Conservation (phyloP, 2,113 vertebrate species). For the Sterrhoptilus dennistouni region DNA sequence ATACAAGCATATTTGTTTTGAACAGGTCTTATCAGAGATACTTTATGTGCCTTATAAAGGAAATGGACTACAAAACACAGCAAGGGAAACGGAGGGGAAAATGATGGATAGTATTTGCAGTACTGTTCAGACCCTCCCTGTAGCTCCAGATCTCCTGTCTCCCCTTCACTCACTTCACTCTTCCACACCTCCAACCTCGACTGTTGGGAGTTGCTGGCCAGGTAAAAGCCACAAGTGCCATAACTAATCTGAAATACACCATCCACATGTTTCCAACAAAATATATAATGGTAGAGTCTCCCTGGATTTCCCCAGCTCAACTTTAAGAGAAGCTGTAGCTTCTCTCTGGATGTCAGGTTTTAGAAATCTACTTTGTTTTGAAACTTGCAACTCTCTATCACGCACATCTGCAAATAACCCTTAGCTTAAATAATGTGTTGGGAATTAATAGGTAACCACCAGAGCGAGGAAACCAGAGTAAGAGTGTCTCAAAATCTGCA, state of each 20-base stretch:
- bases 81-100: not conserved
- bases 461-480: not conserved
- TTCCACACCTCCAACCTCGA: not conserved
- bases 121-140: not conserved
- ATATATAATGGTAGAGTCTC: not conserved
- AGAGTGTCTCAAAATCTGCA: not conserved
- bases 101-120: not conserved
- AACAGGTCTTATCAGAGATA: not conserved
- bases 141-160: not conserved
- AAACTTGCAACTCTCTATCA: not conserved
- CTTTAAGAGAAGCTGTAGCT: not conserved
- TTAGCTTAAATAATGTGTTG: not conserved
- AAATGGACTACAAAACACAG: not conserved
- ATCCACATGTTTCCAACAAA: not conserved
- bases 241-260: not conserved
- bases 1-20: not conserved
- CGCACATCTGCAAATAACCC: not conserved
- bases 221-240: not conserved
- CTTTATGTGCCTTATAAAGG: constrained; percentile 37
- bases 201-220: not conserved
- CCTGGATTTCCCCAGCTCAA: not conserved
- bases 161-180: not conserved
- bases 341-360: not conserved
- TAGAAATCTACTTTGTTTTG: not conserved
- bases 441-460: not conserved